Evolutionary conservation across 2,113 vertebrate genomes (phyloP), one percentile per base, ranked within the genome.

Genomic region (Pitta sordida): DNA sequence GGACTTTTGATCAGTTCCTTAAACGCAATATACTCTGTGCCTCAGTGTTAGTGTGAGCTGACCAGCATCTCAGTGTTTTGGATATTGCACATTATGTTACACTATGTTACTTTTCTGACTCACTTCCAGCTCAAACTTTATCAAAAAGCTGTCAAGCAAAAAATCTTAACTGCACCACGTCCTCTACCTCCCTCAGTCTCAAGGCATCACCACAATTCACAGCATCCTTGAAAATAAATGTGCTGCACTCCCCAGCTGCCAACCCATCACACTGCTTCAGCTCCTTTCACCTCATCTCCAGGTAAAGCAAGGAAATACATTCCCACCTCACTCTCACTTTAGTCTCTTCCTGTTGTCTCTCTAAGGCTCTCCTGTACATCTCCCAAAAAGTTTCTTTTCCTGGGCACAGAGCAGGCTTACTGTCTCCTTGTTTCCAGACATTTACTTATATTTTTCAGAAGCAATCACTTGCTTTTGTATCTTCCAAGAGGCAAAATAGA

Each of bases 131-230:
- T 79, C 75, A 32, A 41, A 69, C 10, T 43, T 17, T 16, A 58
- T 34, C 32, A 53, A 46, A 64, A 52, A 36, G 21, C 30, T 64
- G 30, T 16, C 18, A 29, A 86, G 52, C 17, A 67, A 34, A 58
- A 71, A 44, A 26, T 19, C 9, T 27, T 36, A 48, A 53, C 17
- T 29, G 32, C 48, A 59, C 10, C 29, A 73, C 19, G 21, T 26
- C 14, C 55, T 59, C 59, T 48, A n/a, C 26, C 49, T 77, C 53
- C 46, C 37, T 41, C 5, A 2, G 36, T 27, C 34, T 39, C 58
- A 15, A 7, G 58, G 44, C 29, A 37, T 23, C 17, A 49, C 6
- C 0, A 0, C 56, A 52, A 27, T 30, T 23, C 73, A 21, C 34
- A 53, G 27, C 22, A 37, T 7, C 32, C 34, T 73, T 37, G 37